Conservation (phyloP, 2,888 invertebrate genomes). For the Nematopogon swammerdamellus region DNA sequence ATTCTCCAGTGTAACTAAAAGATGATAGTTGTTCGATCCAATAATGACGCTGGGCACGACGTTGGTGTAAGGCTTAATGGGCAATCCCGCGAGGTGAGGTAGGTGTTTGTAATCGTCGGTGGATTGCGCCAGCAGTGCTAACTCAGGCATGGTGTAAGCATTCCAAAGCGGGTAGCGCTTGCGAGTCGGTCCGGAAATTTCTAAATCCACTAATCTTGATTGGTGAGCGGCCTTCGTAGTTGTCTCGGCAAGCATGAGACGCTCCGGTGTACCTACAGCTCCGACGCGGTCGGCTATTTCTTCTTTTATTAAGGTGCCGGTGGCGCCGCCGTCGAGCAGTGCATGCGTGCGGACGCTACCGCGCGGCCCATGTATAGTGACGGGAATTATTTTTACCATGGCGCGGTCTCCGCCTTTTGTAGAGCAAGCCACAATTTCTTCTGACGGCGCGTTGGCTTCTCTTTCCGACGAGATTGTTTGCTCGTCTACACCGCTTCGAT, state of each 20-base stretch:
- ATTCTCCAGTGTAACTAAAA: background rate
- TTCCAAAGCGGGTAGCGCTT: background rate
- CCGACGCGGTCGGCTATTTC: conserved; percentile 5
- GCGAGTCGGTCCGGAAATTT: background rate
- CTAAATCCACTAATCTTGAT: background rate
- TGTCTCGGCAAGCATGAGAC: background rate
- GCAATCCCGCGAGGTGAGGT: background rate
- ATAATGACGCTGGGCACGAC: background rate
- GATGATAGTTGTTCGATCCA: background rate
- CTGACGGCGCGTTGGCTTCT: no score
- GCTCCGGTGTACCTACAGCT: background rate
- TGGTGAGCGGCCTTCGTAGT: background rate
- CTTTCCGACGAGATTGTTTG: no score
- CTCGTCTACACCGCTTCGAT: no score
- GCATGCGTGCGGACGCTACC: conserved; percentile 7
- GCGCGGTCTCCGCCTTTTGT: background rate
- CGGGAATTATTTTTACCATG: conserved; percentile 10
- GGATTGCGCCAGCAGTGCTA: background rate
- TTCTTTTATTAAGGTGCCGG: conserved; percentile 7
- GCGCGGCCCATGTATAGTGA: conserved; percentile 9
- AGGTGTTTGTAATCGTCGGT: background rate
- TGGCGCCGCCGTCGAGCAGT: conserved; percentile 11
- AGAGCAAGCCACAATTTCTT: no score
- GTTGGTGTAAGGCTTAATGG: background rate
- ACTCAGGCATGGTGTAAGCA: background rate